Base-by-base conservation (phyloP, 2,888 invertebrate species). In the Phalangium opilio region DNA sequence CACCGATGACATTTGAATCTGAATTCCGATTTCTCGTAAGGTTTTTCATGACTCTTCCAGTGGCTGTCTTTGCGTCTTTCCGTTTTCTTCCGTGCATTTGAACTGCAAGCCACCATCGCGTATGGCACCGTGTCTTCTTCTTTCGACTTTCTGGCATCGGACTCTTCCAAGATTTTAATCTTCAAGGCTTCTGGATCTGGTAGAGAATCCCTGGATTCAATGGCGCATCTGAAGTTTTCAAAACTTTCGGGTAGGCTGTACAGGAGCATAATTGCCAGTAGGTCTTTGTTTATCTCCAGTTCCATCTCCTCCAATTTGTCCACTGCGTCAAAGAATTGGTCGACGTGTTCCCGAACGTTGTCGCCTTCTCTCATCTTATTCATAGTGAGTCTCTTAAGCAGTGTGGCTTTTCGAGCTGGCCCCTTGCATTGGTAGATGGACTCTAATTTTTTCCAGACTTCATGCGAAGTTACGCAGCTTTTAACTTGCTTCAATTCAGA, bases 191-290 rank as follows among this genome's bases (percentile, higher is more conserved):
- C 42, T 19, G 42, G 42, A n/a, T 19, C 27, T 3, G 42, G 42
- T 11, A 19, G 42, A 20, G n/a, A 14, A 27, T 42, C 42, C 15
- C 15, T 20, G 3, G 42, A 42, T 42, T 42, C 42, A 20, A 42
- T 42, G 3, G 42, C 42, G 10, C 21, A 42, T 21, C 42, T n/a
- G 10, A 42, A 42, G 21, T 42, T 42, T 15, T 42, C 42, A 20
- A 42, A 42, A 19, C 27, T 42, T 10, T 3, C 4, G 12, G 42
- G 42, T 3, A 42, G 15, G 10, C 42, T 42, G 42, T 42, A 42
- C 27, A 42, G 18, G 3, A 42, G 4, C 42, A 42, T 19, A 2
- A 42, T 27, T n/a, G n/a, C n/a, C n/a, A n/a, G n/a, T n/a, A n/a
- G n/a, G n/a, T n/a, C n/a, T n/a, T n/a, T n/a, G n/a, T n/a, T n/a